Evolutionary conservation across 2,113 vertebrate genomes (phyloP).

Genomic region (Corythornis madagascariensis): DNA sequence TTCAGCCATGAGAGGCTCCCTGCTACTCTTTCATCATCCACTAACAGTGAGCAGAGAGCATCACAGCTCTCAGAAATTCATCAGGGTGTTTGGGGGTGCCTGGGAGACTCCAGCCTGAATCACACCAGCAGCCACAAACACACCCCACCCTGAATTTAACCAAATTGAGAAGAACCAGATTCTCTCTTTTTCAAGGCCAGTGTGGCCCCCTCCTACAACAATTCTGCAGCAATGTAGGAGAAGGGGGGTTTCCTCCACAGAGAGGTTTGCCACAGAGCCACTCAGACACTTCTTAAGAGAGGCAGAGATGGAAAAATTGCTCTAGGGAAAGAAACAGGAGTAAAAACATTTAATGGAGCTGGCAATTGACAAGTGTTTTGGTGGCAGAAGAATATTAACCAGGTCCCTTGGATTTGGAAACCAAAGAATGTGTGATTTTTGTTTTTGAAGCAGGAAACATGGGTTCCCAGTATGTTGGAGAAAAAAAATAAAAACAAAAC

Average conservation of each 20-base stretch:
- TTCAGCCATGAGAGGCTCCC: background rate
- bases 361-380: background rate
- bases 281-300: background rate
- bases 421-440: background rate
- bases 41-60: background rate
- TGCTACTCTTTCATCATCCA: background rate
- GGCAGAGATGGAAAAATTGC: background rate
- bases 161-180: background rate
- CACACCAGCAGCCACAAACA: background rate
- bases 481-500: background rate
- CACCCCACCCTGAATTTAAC: background rate
- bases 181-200: background rate
- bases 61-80: background rate
- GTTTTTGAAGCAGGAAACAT: background rate
- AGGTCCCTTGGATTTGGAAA: background rate
- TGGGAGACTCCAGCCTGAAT: background rate
- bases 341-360: background rate
- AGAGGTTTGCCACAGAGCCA: background rate
- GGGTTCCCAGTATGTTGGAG: background rate
- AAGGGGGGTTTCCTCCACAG: background rate
- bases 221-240: background rate
- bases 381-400: background rate
- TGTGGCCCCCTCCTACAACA: background rate
- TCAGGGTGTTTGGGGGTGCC: accelerated
- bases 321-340: background rate